Evolutionary conservation across 2,797 vertebrate species (phyloP).

Genomic region (Gambelia wislizenii): DNA sequence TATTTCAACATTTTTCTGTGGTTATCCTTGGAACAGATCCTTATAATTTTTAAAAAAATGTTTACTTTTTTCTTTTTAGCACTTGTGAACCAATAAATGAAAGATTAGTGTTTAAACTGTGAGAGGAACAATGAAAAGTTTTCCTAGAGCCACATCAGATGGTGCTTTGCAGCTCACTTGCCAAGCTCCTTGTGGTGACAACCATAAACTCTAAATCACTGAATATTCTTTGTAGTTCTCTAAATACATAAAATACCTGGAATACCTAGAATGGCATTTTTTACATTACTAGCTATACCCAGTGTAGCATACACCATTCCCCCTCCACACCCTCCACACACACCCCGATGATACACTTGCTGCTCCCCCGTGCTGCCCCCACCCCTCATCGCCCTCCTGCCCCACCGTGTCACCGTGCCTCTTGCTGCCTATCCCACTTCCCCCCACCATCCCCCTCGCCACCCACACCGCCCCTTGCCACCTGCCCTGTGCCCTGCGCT

Average conservation of each 20-base stretch:
- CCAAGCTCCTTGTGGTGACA: constrained; percentile 20
- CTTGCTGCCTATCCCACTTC: too few relatives aligned
- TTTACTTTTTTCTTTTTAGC: not conserved
- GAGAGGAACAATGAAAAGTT: constrained; percentile 5
- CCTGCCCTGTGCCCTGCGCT: too few relatives aligned
- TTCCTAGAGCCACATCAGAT: constrained; percentile 40
- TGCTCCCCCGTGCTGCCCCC: too few relatives aligned
- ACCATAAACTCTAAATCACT: constrained; percentile 37
- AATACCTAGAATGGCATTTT: constrained; percentile 12
- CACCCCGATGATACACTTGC: too few relatives aligned
- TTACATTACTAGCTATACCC: too few relatives aligned
- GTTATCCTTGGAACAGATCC: not conserved
- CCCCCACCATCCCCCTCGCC: too few relatives aligned
- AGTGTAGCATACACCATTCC: too few relatives aligned
- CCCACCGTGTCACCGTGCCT: too few relatives aligned
- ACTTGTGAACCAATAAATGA: constrained; percentile 8
- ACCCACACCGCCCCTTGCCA: too few relatives aligned
- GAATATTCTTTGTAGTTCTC: constrained; percentile 34
- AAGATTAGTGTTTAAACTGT: constrained; percentile 3
- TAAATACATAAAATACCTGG: constrained; percentile 28
- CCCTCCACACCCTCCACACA: too few relatives aligned
- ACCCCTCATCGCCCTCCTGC: too few relatives aligned
- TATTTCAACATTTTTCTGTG: not conserved
- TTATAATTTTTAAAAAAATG: not conserved
- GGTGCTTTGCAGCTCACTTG: constrained; percentile 13